phyloP scores from a whole-genome alignment of 2,797 vertebrate genomes.

The Scolopax bukidnonensis region DNA sequence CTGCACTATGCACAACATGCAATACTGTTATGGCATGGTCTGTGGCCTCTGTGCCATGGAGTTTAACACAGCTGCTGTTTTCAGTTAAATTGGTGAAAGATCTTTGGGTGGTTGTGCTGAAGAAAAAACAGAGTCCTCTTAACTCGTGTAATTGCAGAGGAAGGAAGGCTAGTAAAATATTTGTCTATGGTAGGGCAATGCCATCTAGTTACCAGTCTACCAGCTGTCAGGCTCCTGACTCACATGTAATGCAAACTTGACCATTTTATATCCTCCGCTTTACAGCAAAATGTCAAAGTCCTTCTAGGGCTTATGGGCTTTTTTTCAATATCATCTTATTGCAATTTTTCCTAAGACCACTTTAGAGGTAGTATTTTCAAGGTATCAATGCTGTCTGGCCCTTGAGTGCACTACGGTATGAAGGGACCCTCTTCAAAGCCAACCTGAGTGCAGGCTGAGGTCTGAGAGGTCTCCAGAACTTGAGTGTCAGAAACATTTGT shows the following conservation, averaged over 20 bases:
- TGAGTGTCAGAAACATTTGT: background rate
- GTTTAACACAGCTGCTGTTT: background rate
- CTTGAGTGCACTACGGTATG: background rate
- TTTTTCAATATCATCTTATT: background rate
- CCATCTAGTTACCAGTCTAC: constrained; percentile 38
- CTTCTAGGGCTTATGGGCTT: background rate
- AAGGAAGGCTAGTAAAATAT: constrained; percentile 37
- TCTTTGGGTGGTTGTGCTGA: background rate
- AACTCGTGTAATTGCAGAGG: background rate
- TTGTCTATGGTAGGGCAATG: constrained; percentile 45
- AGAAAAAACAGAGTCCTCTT: background rate
- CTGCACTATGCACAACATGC: rapidly evolving
- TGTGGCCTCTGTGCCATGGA: background rate
- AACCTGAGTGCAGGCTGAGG: background rate
- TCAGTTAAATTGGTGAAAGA: background rate
- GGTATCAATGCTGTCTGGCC: background rate
- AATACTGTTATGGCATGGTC: background rate
- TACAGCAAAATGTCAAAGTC: constrained; percentile 26
- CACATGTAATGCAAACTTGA: background rate
- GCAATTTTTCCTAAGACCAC: background rate
- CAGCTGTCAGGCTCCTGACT: constrained; percentile 53
- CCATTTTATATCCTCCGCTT: background rate
- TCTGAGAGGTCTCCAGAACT: constrained; percentile 22
- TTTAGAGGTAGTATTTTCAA: background rate
- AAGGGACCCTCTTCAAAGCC: background rate